Evolutionary conservation across 2,888 invertebrate species (phyloP), one percentile per base, ranked within the genome.

Genomic region (Maniola hyperantus): DNA sequence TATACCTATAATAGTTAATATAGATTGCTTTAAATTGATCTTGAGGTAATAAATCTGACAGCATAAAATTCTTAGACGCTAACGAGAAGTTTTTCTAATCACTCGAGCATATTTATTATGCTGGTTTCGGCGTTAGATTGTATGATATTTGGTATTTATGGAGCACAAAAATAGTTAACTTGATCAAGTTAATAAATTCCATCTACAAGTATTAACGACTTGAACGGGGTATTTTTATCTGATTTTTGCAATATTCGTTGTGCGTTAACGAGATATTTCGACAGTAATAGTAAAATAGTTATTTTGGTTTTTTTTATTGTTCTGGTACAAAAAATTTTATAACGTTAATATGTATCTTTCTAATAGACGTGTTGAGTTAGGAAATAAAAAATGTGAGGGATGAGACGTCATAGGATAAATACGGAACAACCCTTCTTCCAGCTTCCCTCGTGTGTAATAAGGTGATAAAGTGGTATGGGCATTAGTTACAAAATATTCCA

Each of bases 31-130:
- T 55, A 44, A 61, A 51, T 67, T 64, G 54, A 59, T 66, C 63
- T 65, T 63, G 53, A 68, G 66, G 53, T 65, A 68, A 66, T 66
- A 65, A 69, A 65, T 69, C 66, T 69, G 20, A 50, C 33, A 65
- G 46, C 63, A 60, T 62, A 55, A 65, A 67, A 69, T 64, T 66
- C 64, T 59, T 57, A 60, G 48, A 57, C 67, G 54, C 44, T 65
- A 66, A 62, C 61, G 61, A 70, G 66, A 26, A 59, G 46, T 67
- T 68, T 69, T 65, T 18, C 48, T 15, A 50, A 53, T 54, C 34
- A 51, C 42, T 26, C 62, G 57, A 55, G 36, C 11, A 15, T 46
- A 59, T 59, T 33, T 59, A 59, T 59, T 39, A 54, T 42, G 10
- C 39, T 20, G 57, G 42, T 42, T 57, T 59, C 33, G 58, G 13